phyloP scores from a whole-genome alignment of 2,113 vertebrate genomes.

The Clarias batrachus region DNA sequence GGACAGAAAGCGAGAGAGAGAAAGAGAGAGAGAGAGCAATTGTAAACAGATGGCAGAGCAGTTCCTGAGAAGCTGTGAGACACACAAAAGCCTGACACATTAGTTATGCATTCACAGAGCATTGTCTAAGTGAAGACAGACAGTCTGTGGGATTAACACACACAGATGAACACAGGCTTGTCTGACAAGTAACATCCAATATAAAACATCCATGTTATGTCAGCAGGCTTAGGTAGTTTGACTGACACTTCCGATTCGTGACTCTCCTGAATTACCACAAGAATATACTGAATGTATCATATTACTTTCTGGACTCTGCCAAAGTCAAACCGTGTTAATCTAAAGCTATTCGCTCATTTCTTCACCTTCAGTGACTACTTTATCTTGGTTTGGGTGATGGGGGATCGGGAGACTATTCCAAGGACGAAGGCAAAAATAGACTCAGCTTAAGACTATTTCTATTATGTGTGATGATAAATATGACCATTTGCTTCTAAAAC shows the following conservation, averaged over 20 bases:
- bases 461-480: background rate
- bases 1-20: conserved; percentile 31
- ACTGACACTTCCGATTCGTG: conserved; percentile 36
- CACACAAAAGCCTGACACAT: conserved; percentile 47
- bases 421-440: background rate
- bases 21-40: conserved; percentile 24
- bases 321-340: background rate
- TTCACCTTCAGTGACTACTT: background rate
- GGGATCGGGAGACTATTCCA: background rate
- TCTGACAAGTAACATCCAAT: conserved; percentile 43
- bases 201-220: conserved; percentile 47
- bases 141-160: conserved; percentile 45
- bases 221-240: conserved; percentile 37
- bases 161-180: conserved; percentile 40
- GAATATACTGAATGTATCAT: background rate
- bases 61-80: conserved; percentile 46
- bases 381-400: background rate
- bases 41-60: conserved; percentile 39
- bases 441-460: background rate
- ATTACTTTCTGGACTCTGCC: background rate
- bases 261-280: background rate
- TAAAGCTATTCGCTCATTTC: background rate
- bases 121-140: conserved; percentile 46
- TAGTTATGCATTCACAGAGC: conserved; percentile 45
- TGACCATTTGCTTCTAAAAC: background rate